Percentiles rank a stretch among this genome's conserved stretches.
Evolutionary conservation across 2,113 vertebrate genomes (phyloP).

Genomic region (Xiphophorus hellerii): DNA sequence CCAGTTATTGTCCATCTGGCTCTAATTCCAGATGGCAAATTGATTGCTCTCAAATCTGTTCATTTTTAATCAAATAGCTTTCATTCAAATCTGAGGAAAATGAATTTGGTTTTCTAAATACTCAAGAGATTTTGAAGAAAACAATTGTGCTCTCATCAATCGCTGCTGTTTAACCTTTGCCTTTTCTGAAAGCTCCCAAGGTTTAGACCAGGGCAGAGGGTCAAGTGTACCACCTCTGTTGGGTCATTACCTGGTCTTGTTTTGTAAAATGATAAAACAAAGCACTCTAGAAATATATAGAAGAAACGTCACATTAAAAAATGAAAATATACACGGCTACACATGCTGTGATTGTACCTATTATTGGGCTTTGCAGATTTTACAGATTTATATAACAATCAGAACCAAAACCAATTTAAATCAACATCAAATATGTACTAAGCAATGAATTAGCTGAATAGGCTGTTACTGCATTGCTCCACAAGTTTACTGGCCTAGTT

Average conservation of each 20-base stretch:
- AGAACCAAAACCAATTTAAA: background rate
- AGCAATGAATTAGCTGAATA: background rate
- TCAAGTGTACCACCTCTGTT: slow-evolving; percentile 26
- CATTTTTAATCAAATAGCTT: slow-evolving; percentile 54
- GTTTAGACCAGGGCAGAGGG: slow-evolving; percentile 45
- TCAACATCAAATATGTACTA: background rate
- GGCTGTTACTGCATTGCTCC: background rate
- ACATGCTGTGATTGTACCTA: background rate
- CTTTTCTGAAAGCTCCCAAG: background rate
- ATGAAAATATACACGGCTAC: background rate
- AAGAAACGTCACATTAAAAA: background rate
- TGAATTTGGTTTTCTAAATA: slow-evolving; percentile 46
- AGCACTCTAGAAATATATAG: background rate
- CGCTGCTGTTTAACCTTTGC: background rate
- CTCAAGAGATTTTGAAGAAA: slow-evolving; percentile 50
- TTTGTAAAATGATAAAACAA: background rate
- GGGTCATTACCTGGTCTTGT: slow-evolving; percentile 1
- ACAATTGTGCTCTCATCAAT: slow-evolving; percentile 41
- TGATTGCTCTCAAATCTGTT: slow-evolving; percentile 54
- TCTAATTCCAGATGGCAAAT: slow-evolving; percentile 60
- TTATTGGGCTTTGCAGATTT: background rate
- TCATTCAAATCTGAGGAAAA: slow-evolving; percentile 43
- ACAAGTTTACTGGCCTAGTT: background rate
- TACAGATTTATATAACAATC: background rate
- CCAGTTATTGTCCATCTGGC: slow-evolving; percentile 35